Percentiles rank a stretch among this genome's conserved stretches.
Evolutionary conservation across 2,113 vertebrate species (phyloP).

Genomic region (Danio rerio): DNA sequence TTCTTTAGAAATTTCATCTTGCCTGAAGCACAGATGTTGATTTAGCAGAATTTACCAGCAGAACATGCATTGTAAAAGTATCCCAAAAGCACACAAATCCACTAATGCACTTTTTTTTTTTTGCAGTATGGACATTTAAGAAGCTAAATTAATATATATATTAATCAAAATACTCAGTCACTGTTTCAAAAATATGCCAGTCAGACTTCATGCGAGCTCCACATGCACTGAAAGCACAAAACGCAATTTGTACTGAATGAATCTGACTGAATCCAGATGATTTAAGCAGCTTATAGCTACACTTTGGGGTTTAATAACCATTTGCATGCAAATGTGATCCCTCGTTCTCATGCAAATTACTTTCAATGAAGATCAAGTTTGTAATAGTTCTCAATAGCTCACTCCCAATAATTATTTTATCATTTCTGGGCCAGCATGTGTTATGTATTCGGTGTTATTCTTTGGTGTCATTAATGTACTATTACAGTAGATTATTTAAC

Average conservation of each 20-base stretch:
- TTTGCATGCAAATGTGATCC: constrained; percentile 7
- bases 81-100: background rate
- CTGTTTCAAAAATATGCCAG: background rate
- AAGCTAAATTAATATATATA: background rate
- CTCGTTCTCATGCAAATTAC: background rate
- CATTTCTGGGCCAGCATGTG: background rate
- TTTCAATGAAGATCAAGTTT: background rate
- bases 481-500: too few relatives aligned
- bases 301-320: background rate
- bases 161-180: background rate
- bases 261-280: background rate
- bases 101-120: background rate
- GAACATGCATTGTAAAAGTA: background rate
- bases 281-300: background rate
- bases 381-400: background rate
- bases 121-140: background rate
- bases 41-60: too few relatives aligned
- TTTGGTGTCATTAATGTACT: background rate
- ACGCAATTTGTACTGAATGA: background rate
- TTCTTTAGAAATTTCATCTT: too few relatives aligned
- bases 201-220: background rate
- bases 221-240: background rate
- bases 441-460: background rate
- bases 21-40: too few relatives aligned
- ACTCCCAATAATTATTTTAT: background rate